Conservation (phyloP, 2,888 invertebrate species). For the Xanthia togata region DNA sequence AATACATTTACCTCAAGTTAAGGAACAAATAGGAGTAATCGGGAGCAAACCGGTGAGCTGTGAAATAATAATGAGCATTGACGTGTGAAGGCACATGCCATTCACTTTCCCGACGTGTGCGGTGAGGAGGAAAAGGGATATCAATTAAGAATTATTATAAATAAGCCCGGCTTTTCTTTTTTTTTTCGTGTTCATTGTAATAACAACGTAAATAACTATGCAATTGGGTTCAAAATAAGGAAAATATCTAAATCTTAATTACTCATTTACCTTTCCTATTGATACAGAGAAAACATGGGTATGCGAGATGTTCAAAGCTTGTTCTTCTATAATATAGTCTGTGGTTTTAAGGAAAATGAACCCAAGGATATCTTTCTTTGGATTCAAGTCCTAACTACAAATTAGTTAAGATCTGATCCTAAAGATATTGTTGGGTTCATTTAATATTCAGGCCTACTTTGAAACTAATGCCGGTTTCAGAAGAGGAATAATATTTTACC, state of each 20-base stretch:
- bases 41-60: conserved; percentile 27
- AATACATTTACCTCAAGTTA: background rate
- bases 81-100: conserved; percentile 41
- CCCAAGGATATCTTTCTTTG: background rate
- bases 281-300: background rate
- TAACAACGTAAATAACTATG: background rate
- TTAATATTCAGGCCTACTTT: background rate
- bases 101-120: conserved; percentile 14
- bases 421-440: background rate
- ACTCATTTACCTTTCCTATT: background rate
- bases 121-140: conserved; percentile 26
- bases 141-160: conserved; percentile 28
- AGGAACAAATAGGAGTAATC: background rate
- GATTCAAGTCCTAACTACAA: background rate
- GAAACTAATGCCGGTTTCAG: background rate
- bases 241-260: background rate
- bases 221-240: background rate
- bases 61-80: conserved; percentile 41
- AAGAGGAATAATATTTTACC: background rate
- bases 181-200: background rate
- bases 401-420: too few relatives aligned
- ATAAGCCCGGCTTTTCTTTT: background rate
- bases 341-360: background rate
- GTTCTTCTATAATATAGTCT: background rate
- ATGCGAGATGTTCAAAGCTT: background rate